phyloP scores from a whole-genome alignment of 2,113 vertebrate genomes.

The Oreocharis arfaki region DNA sequence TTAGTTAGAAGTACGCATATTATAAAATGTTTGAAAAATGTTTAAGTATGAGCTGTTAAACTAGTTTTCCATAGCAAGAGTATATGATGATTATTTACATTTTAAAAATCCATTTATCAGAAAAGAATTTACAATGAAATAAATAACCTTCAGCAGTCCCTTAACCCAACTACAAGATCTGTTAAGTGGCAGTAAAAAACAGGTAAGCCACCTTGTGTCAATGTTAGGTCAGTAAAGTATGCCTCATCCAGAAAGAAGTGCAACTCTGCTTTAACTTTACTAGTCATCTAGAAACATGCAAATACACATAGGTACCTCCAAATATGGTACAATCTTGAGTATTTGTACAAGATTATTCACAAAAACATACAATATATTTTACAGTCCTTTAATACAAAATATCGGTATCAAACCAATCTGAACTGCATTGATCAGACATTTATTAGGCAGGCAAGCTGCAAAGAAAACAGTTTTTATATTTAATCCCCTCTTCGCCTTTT shows the following conservation, averaged over 20 bases:
- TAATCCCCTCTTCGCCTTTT: background rate
- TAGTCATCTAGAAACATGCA: constrained; percentile 62
- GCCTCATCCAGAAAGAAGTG: constrained; percentile 57
- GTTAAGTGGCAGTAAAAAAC: constrained; percentile 33
- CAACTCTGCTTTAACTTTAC: constrained; percentile 61
- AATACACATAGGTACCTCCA: constrained; percentile 57
- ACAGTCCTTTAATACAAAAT: constrained; percentile 74
- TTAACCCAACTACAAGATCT: constrained; percentile 50
- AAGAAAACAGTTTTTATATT: constrained; percentile 3
- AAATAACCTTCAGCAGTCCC: constrained; percentile 77
- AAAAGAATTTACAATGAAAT: constrained; percentile 79
- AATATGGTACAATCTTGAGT: constrained; percentile 62
- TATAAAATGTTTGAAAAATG: constrained; percentile 76
- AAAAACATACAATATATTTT: constrained; percentile 72
- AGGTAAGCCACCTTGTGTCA: constrained; percentile 27
- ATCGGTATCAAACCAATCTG: constrained; percentile 61
- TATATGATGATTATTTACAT: constrained; percentile 78
- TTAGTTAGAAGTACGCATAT: constrained; percentile 64
- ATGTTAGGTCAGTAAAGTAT: constrained; percentile 8
- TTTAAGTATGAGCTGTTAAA: constrained; percentile 70
- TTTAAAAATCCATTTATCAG: constrained; percentile 64
- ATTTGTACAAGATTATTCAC: constrained; percentile 77
- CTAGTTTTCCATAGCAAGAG: constrained; percentile 68
- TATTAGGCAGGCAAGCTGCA: constrained; percentile 10
- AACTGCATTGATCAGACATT: constrained; percentile 41